phyloP scores from a whole-genome alignment of 30 jellyfish, hydroid and myxozoan species.

The Aurelia sp. region DNA sequence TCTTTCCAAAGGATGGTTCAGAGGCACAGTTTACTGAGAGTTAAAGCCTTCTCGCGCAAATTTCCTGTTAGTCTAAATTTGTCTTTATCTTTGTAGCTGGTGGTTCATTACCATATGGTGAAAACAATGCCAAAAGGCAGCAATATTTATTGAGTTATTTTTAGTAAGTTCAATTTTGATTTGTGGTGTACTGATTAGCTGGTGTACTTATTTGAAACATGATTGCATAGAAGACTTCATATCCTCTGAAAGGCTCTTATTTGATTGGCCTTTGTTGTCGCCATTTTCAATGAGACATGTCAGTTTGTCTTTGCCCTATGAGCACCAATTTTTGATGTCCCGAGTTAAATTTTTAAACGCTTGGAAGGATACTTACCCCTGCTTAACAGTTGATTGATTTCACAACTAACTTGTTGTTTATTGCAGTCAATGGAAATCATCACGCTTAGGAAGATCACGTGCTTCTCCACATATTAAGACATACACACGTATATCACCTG shows the following conservation, averaged over 20 bases:
- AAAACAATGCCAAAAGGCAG: constrained; percentile 82
- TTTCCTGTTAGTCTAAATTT: no score
- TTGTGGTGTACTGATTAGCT: neutral
- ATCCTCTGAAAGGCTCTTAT: no score
- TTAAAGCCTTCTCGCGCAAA: no score
- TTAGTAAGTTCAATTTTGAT: constrained; percentile 48
- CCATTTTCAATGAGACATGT: no score
- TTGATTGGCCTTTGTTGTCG: no score
- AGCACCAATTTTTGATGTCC: no score
- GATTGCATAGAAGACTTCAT: neutral
- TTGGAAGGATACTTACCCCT: no score
- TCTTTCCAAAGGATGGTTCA: no score
- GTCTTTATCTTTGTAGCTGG: constrained; percentile 82
- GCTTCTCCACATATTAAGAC: constrained; percentile 97
- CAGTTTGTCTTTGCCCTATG: no score
- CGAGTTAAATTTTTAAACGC: no score
- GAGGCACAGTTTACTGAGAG: no score
- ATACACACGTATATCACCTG: constrained; percentile 83
- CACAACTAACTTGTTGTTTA: neutral
- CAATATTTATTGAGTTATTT: constrained; percentile 65
- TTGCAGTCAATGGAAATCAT: constrained; percentile 90
- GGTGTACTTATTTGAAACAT: neutral
- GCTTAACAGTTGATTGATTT: no score
- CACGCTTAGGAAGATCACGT: constrained; percentile 72
- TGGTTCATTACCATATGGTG: constrained; percentile 91